Base-by-base conservation (phyloP, 92 coral and sea anemone genomes). In the Phenganax marumi region DNA sequence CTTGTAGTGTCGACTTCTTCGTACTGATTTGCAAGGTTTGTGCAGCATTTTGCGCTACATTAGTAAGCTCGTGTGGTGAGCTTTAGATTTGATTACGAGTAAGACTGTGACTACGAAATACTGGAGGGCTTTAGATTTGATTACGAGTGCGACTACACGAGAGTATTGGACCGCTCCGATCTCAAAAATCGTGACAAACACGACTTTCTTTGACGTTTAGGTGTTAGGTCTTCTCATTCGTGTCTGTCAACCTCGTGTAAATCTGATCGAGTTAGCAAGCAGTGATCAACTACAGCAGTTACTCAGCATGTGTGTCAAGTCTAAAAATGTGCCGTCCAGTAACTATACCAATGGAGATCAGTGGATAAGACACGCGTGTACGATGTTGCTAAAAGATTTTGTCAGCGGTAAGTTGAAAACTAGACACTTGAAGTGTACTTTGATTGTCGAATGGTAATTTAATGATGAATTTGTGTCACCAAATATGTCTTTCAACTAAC, bases 11-110 rank as follows among this genome's bases (percentile, higher is more conserved):
- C 2, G 99, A 92, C 33, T 85, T 96, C 84, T 91, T 96, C 52
- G 88, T 96, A 46, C 88, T 92, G 26, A 81, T 90, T n/a, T 96
- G 99, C 81, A 96, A 96, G 99, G 99, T 90, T 84, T 46, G 85
- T 17, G 23, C 52, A n/a, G 24, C 21, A 26, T 33, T 33, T 2
- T 33, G 5, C 43, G 2, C 5, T 33, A 5, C 5, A 33, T 5
- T 2, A 33, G 43, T 33, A 1, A 33, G 43, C 43, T 33, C 43
- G 43, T 5, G 5, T 33, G 43, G 5, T 33, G 5, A 33, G 43
- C 43, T 33, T 33, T 33, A 33, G 43, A 33, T 33, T 33, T 33
- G 43, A 33, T 33, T 33, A 33, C 43, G 5, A 33, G 5, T 33
- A 33, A 2, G 43, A 33, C 43, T 33, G 43, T 33, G 43, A 33